Evolutionary conservation across 2,888 invertebrate genomes (phyloP), one percentile per base, ranked within the genome.

Genomic region (Agrotis segetum): DNA sequence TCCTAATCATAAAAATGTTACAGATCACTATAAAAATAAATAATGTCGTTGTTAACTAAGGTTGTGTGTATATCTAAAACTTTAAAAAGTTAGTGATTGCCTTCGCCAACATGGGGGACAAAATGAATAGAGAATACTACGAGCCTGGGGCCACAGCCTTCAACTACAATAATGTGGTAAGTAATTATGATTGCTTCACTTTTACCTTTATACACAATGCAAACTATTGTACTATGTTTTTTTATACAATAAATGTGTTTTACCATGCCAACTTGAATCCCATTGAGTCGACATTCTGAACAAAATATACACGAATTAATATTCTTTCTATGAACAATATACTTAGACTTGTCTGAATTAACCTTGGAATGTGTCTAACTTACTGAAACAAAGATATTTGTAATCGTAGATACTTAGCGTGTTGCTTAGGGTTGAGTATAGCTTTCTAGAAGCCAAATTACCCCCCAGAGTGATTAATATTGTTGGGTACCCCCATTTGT

Each of bases 101-200:
- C 63, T 62, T 81, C 64, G 76, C 81, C 84, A 92, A 81, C 84
- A 96, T 96, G 96, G 93, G 94, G 80, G 96, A 96, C 73, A 96
- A 96, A 87, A 87, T 95, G 76, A 95, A 96, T 74, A 87, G 91
- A 87, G 96, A 96, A 88, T 95, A 94, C 84, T 96, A 92, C 84
- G 92, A 92, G 82, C 90, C 95, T 84, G 94, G 90, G 67, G 90
- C 94, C 78, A 90, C 94, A 90, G 91, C 94, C 90, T 96, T 95
- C 92, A 96, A 96, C 87, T 95, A 92, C 81, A 95, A 95, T 88
- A 96, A 96, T 93, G 95, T 95, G 96, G 96, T 96, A 86, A 94
- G 95, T 93, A 76, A 86, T 84, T 76, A 79, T 66, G 83, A 70
- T 81, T 86, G 72, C 80, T 81, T 74, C 71, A 86, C 83, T 85